Evolutionary conservation across 2,888 invertebrate genomes (phyloP), one percentile per base, ranked within the genome.

Genomic region (Tiliacea aurago): DNA sequence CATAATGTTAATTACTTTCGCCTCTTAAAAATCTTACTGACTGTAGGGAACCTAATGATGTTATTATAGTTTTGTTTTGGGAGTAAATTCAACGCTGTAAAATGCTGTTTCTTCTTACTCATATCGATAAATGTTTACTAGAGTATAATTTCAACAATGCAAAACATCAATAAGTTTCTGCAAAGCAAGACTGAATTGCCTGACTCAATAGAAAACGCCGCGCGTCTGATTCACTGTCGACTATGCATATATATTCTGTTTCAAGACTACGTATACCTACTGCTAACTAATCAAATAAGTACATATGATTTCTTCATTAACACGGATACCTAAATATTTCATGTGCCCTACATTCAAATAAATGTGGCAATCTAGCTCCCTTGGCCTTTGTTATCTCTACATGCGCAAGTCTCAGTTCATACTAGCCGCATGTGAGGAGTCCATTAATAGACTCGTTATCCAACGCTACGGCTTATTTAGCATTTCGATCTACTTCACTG

Each of bases 341-440:
- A 69, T 64, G 56, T 76, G 81, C 47, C 70, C 84, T 59, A 84
- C 72, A 67, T 83, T 51, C 37, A 76, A 67, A 63, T 74, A 76
- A 76, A 70, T 80, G 78, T 59, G 73, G 84, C 82, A 82, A 84
- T 82, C 59, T 65, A 66, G 43, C 73, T 78, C 78, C 84, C 64
- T 77, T 85, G 85, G 66, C 84, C 85, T 80, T 68, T 85, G 71
- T 85, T 82, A 85, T 85, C 85, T 73, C 33, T 55, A 73, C 62
- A 67, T 72, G 76, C 67, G 53, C 64, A 65, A 67, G 66, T 51
- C 43, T 72, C 70, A 18, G 68, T 53, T 65, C 56, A 64, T 63
- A 62, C 61, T 45, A 61, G 64, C 49, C 61, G 68, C 71, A 76
- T 68, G 66, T 67, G 58, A 69, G 56, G 65, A 64, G 41, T 53